Evolutionary conservation across 2,113 vertebrate species (phyloP), one percentile per base, ranked within the genome.

Genomic region (Origma solitaria): DNA sequence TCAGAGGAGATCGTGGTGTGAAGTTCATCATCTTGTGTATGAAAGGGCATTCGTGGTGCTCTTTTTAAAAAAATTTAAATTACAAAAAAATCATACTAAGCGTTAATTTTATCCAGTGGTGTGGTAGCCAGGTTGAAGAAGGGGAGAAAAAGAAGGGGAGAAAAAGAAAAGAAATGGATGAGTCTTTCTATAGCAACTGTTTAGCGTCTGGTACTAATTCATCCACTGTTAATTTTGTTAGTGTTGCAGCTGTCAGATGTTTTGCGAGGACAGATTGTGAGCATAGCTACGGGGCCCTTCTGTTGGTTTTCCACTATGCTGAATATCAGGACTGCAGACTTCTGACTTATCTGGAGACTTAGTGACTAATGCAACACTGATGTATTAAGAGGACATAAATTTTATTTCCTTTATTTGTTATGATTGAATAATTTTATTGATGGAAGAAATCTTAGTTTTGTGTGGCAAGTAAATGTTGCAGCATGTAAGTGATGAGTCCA

Each of bases 181-280:
- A 93, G 78, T 97, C 95, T 97, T 97, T 96, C 96, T 92, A 40
- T 66, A 96, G 97, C 96, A 97, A 98, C 98, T 98, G 98, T 97
- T 98, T 97, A 98, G 98, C 94, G 98, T 99, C 98, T 99, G 98
- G 98, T 99, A 99, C 98, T 99, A 99, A 99, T 98, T 99, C 99
- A 99, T 99, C 98, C 98, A 98, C 98, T 98, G 98, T 98, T 99
- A 99, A 99, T 99, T 98, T 98, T 98, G 98, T 99, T 99, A 98
- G 98, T 98, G 98, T 97, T 98, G 98, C 99, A 99, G 99, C 98
- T 99, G 98, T 98, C 98, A 98, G 97, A 97, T 96, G 98, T 97
- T 98, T 98, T 98, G 95, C 22, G 50, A 96, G 97, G 97, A 98
- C 99, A 99, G 98, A 99, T 99, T 99, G 98, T 96, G 97, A 97